Percentiles rank a stretch among this genome's conserved stretches.
Conservation (phyloP, 2,797 vertebrate genomes). For the Euthynnus affinis region DNA sequence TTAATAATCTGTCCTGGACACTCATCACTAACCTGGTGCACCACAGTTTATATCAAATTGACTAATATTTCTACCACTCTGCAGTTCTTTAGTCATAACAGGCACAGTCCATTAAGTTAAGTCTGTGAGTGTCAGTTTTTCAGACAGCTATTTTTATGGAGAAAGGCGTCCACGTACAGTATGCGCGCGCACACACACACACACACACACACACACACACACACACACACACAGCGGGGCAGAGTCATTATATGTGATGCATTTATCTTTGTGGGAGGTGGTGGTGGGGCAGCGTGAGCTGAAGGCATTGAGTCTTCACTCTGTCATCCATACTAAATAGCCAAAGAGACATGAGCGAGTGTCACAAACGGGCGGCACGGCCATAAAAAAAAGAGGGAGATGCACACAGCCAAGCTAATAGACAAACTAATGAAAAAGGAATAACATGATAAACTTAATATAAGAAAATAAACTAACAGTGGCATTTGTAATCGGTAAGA, state of each 20-base stretch:
- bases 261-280: slow-evolving; percentile 62
- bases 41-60: slow-evolving; percentile 30
- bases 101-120: slow-evolving; percentile 41
- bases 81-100: slow-evolving; percentile 49
- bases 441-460: too few species aligned
- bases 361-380: too few species aligned
- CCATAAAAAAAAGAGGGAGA: too few species aligned
- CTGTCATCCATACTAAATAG: slow-evolving; percentile 22
- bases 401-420: too few species aligned
- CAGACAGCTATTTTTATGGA: slow-evolving; percentile 45
- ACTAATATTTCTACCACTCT: slow-evolving; percentile 40
- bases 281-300: background rate
- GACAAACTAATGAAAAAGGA: too few species aligned
- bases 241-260: slow-evolving; percentile 51
- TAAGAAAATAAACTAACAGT: too few species aligned
- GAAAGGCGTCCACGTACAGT: slow-evolving; percentile 28
- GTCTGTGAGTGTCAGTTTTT: slow-evolving; percentile 38
- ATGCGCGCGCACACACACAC: background rate
- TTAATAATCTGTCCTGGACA: background rate
- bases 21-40: background rate
- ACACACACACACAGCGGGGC: slow-evolving; percentile 7
- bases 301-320: slow-evolving; percentile 26
- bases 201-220: slow-evolving; percentile 8
- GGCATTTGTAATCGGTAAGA: too few species aligned
- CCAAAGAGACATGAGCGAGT: background rate